A percentile compares a stretch with the other conserved stretches of the same genome.
Conservation (phyloP, 2,797 vertebrate genomes). For the Cottoperca gobio region DNA sequence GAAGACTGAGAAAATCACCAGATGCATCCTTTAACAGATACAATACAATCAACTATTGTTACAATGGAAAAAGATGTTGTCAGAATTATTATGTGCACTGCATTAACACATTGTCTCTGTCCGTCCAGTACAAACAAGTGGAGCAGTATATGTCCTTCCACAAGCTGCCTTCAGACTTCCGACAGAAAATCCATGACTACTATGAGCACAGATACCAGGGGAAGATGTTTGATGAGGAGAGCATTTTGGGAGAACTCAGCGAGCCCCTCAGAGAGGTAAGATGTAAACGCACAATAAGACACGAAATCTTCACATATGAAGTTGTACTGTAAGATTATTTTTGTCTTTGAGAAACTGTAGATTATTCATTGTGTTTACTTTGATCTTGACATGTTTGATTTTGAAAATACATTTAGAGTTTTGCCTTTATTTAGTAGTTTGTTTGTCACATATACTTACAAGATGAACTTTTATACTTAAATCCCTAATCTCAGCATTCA, state of each 20-base stretch:
- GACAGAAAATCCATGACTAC: conserved; percentile 98
- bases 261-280: conserved; percentile 95
- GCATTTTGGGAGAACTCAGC: conserved; percentile 95
- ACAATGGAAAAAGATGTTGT: background rate
- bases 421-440: background rate
- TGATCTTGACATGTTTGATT: background rate
- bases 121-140: conserved; percentile 95
- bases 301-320: background rate
- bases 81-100: background rate
- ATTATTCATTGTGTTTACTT: background rate
- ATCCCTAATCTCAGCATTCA: background rate
- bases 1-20: background rate
- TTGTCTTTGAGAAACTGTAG: background rate
- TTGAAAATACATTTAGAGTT: conserved; percentile 12
- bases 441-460: background rate
- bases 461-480: background rate
- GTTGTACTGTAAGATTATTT: background rate
- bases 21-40: background rate
- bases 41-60: background rate
- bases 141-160: conserved; percentile 99
- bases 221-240: conserved; percentile 99
- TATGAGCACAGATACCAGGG: conserved; percentile 99
- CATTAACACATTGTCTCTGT: conserved; percentile 55
- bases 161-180: conserved; percentile 95
- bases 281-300: conserved; percentile 4